Percentiles rank a stretch among this genome's conserved stretches.
phyloP scores from a whole-genome alignment of 2,888 invertebrate species.

The Meta bourneti region DNA sequence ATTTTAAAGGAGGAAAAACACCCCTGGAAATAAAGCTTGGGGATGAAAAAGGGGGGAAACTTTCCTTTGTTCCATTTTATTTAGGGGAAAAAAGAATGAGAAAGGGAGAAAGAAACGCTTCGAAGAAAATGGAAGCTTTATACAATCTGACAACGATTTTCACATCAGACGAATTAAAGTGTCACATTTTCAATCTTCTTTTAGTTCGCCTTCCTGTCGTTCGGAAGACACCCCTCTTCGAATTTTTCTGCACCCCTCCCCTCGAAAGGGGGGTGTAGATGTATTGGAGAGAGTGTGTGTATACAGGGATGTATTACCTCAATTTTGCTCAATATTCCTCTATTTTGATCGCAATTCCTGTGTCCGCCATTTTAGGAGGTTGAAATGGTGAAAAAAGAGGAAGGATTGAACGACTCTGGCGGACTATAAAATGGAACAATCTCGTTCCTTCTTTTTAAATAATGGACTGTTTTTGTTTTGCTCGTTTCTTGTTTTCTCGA shows the following conservation, averaged over 20 bases:
- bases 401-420: not conserved
- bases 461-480: conserved; percentile 24
- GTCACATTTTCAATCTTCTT: conserved; percentile 74
- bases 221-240: not conserved
- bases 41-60: conserved; percentile 12
- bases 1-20: not conserved
- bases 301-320: conserved; percentile 69
- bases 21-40: not conserved
- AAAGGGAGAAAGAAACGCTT: conserved; percentile 22
- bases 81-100: conserved; percentile 6
- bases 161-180: conserved; percentile 75
- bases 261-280: not conserved
- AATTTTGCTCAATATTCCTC: conserved; percentile 71
- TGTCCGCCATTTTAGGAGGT: conserved; percentile 33
- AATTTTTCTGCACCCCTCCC: conserved; percentile 8
- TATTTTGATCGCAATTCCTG: conserved; percentile 51
- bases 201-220: conserved; percentile 17
- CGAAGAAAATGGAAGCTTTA: conserved; percentile 72
- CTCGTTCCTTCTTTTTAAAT: not conserved
- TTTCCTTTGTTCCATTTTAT: conserved; percentile 58
- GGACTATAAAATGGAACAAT: conserved; percentile 40
- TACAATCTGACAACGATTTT: conserved; percentile 76
- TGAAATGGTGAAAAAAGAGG: not conserved
- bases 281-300: conserved; percentile 15
- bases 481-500: not conserved